phyloP scores from a whole-genome alignment of 2,797 vertebrate genomes.

The Cottoperca gobio region DNA sequence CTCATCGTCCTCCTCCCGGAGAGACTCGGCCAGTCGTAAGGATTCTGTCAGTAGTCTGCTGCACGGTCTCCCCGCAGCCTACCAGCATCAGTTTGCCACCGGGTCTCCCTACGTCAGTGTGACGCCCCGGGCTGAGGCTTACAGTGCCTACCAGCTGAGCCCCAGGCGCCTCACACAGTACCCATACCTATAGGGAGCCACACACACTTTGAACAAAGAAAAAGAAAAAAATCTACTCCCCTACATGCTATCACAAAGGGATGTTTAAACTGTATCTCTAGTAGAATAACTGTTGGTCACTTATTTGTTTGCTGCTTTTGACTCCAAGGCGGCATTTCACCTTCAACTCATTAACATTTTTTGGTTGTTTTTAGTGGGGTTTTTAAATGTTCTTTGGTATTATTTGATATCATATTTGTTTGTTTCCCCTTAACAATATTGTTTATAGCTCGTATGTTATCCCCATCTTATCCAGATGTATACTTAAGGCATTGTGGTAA shows the following conservation, averaged over 20 bases:
- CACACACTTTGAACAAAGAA: conserved; percentile 27
- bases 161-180: conserved; percentile 95
- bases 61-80: conserved; percentile 90
- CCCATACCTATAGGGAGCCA: conserved; percentile 89
- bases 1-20: conserved; percentile 83
- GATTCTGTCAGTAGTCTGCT: conserved; percentile 88
- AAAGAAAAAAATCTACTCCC: conserved; percentile 18
- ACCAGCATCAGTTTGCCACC: conserved; percentile 92
- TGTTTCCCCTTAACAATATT: conserved; percentile 30
- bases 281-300: conserved; percentile 62
- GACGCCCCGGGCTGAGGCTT: conserved; percentile 85
- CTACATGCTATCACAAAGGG: conserved; percentile 51
- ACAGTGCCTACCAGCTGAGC: conserved; percentile 95
- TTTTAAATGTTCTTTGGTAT: conserved; percentile 52
- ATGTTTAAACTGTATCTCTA: conserved; percentile 55
- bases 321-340: conserved; percentile 57
- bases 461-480: conserved; percentile 54
- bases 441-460: conserved; percentile 61
- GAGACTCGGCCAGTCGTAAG: conserved; percentile 89
- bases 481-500: conserved; percentile 57
- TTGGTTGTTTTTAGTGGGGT: conserved; percentile 71
- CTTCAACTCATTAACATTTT: conserved; percentile 69
- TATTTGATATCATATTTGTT: conserved; percentile 58
- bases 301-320: conserved; percentile 71
- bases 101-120: conserved; percentile 89